phyloP scores from a whole-genome alignment of 2,888 invertebrate genomes.

The Protonemura montana region DNA sequence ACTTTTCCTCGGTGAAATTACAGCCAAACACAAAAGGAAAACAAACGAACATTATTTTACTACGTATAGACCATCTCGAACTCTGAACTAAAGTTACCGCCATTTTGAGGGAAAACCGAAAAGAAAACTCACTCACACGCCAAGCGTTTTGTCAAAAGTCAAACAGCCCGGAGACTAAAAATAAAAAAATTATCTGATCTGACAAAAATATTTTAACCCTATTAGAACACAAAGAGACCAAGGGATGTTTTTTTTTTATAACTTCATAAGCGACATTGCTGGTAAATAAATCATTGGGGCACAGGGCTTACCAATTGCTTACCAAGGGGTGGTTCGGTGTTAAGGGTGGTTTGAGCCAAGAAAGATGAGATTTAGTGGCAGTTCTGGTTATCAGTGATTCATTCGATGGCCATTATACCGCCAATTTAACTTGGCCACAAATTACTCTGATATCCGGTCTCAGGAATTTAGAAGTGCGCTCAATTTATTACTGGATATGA shows the following conservation, averaged over 20 bases:
- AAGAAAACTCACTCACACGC: neutral
- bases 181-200: neutral
- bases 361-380: neutral
- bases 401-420: neutral
- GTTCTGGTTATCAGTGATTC: neutral
- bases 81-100: neutral
- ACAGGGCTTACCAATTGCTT: neutral
- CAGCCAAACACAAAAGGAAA: neutral
- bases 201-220: neutral
- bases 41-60: neutral
- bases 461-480: no score
- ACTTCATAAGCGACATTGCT: neutral
- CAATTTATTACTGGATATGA: no score
- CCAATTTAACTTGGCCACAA: neutral
- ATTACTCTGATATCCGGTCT: neutral
- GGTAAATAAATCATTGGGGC: neutral
- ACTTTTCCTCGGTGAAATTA: neutral
- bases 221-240: neutral
- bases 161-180: neutral
- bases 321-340: neutral
- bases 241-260: neutral
- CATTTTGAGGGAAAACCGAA: neutral
- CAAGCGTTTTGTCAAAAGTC: constrained; percentile 5
- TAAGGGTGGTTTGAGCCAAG: neutral
- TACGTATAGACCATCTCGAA: neutral